Evolutionary conservation across 1,140 invertebrate species (phyloP).

Genomic region (Lasioglossum albipes): DNA sequence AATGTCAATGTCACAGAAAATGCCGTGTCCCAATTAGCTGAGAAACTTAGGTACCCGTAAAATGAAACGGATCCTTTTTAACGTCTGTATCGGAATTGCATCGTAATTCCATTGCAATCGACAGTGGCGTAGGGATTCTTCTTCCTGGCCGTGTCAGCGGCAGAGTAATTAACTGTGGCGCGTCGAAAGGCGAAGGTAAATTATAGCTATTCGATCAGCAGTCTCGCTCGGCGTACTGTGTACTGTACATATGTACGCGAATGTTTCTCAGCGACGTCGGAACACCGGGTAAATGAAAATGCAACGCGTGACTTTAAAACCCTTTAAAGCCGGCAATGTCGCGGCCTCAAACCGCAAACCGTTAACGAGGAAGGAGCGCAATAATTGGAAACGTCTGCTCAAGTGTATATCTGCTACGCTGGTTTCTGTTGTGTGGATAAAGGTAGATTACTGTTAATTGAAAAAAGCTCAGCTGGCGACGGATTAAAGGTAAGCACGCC

Average conservation of each 20-base stretch:
- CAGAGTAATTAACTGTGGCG: not conserved
- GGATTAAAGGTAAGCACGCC: not conserved
- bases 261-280: not conserved
- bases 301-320: not conserved
- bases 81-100: too few species aligned
- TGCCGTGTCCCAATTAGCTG: too few species aligned
- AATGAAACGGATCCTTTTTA: too few species aligned
- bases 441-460: slow-evolving; percentile 16
- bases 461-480: not conserved
- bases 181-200: not conserved
- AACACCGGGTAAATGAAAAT: not conserved
- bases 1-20: too few species aligned
- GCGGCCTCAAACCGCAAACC: not conserved
- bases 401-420: not conserved
- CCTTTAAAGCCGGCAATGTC: not conserved
- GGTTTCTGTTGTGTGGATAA: slow-evolving; percentile 7
- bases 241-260: not conserved
- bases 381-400: not conserved
- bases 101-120: too few species aligned
- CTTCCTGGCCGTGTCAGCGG: too few species aligned
- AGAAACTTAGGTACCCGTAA: too few species aligned
- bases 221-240: not conserved
- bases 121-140: too few species aligned
- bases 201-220: not conserved
- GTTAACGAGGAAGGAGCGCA: not conserved